A percentile compares a stretch with the other conserved stretches of the same genome.
These are phyloP conservation scores for Strix aluco DNA, from an alignment of 2,113 vertebrate species.

Conservation along the genomic window DNA sequence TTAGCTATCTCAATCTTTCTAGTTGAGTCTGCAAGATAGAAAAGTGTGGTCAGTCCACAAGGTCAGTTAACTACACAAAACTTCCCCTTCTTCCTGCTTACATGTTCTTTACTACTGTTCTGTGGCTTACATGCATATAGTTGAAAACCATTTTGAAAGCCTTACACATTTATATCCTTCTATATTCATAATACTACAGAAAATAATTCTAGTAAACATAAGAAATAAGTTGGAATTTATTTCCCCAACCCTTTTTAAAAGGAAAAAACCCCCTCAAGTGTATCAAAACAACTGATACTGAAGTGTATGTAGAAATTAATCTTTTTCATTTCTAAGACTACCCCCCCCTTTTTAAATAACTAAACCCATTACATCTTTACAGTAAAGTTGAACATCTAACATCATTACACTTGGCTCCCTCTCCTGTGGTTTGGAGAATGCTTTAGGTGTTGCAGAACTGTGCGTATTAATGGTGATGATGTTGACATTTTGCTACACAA, in stretches of 20 bases:
- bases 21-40: neutral
- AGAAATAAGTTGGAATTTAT: neutral
- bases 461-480: neutral
- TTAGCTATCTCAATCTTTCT: neutral
- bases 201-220: neutral
- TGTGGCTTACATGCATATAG: neutral
- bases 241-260: neutral
- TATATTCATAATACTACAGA: neutral
- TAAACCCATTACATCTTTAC: neutral
- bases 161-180: neutral
- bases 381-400: neutral
- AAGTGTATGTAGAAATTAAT: neutral
- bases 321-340: neutral
- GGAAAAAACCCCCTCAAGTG: neutral
- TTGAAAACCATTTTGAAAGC: neutral
- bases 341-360: neutral
- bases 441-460: neutral
- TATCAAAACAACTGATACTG: constrained; percentile 20
- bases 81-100: neutral
- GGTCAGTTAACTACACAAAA: neutral
- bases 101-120: neutral
- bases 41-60: neutral
- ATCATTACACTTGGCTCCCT: neutral
- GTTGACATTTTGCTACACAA: neutral
- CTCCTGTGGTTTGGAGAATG: neutral